Conservation (phyloP, 2,888 invertebrate genomes). For the Gymnoscelis rufifasciata region DNA sequence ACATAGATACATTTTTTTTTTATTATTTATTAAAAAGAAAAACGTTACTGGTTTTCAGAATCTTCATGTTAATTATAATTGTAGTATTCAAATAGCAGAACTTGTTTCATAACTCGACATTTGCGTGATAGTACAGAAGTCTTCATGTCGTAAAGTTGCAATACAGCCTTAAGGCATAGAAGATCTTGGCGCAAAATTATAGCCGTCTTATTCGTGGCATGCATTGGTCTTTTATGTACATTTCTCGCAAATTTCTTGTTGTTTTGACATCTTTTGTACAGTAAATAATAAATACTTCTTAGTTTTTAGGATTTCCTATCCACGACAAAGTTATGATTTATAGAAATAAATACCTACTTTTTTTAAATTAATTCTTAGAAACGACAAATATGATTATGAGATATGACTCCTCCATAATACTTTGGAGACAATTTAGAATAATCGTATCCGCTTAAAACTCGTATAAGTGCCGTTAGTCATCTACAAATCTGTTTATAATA, state of each 20-base stretch:
- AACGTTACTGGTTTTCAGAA: too few species aligned
- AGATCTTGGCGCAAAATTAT: constrained; percentile 13
- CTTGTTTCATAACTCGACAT: constrained; percentile 57
- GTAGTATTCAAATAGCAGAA: neutral
- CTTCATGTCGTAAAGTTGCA: constrained; percentile 42
- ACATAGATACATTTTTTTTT: too few species aligned
- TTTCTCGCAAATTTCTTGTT: constrained; percentile 7
- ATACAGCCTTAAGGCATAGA: constrained; percentile 42
- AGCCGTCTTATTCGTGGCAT: constrained; percentile 16
- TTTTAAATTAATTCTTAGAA: constrained; percentile 22
- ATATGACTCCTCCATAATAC: constrained; percentile 19
- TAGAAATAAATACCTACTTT: too few species aligned
- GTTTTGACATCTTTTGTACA: neutral
- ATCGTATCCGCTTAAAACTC: constrained; percentile 42
- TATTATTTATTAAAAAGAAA: too few species aligned
- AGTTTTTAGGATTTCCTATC: constrained; percentile 1
- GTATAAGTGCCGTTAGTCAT: constrained; percentile 49
- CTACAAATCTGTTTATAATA: constrained; percentile 72
- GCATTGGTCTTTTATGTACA: constrained; percentile 17
- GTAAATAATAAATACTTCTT: neutral
- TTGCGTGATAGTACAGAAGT: constrained; percentile 50
- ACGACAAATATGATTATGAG: constrained; percentile 28
- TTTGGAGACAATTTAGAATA: constrained; percentile 40
- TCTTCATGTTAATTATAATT: neutral
- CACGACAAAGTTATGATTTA: neutral